Base-by-base conservation (phyloP, 2,888 invertebrate genomes). In the Rhorus exstirpatorius region DNA sequence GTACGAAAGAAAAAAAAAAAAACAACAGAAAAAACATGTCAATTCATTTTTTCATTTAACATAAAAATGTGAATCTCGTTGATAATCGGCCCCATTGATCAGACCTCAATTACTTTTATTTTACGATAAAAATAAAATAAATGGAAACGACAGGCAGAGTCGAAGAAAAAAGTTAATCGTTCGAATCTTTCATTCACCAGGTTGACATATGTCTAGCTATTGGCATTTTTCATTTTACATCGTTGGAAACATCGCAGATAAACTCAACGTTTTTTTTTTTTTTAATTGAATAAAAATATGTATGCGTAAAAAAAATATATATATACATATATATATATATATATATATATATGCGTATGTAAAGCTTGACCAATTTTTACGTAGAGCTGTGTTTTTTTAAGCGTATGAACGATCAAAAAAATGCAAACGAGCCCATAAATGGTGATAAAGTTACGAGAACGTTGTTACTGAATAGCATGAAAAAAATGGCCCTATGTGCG, bases 341-440 rank as follows among this genome's bases (percentile, higher is more conserved):
- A n/a, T n/a, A n/a, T n/a, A n/a, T n/a, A n/a, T n/a, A n/a, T n/a
- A n/a, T n/a, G n/a, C n/a, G n/a, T n/a, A n/a, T n/a, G n/a, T n/a
- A n/a, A n/a, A 80, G 86, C 85, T 89, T 88, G 87, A 89, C 87
- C 87, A 88, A 89, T 87, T 88, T 87, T 88, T 81, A 79, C 80
- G 82, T 85, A 87, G 83, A 74, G 75, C 84, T 71, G 70, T 83
- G 71, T 79, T 83, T 84, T 87, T 83, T 84, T 84, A 17, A n/a
- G 49, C 6, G 14, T 81, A 79, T 35, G 58, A 51, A 58, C 35
- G 6, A 35, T 14, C n/a, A 21, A 19, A 19, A 65, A 49, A 14
- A n/a, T 10, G n/a, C 7, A 17, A 38, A 53, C 46, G 6, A 12
- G n/a, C 26, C n/a, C 8, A 2, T 1, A 49, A 38, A 24, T 53